Evolutionary conservation across 2,888 invertebrate genomes (phyloP).

Genomic region (Oxyteleia sp.): DNA sequence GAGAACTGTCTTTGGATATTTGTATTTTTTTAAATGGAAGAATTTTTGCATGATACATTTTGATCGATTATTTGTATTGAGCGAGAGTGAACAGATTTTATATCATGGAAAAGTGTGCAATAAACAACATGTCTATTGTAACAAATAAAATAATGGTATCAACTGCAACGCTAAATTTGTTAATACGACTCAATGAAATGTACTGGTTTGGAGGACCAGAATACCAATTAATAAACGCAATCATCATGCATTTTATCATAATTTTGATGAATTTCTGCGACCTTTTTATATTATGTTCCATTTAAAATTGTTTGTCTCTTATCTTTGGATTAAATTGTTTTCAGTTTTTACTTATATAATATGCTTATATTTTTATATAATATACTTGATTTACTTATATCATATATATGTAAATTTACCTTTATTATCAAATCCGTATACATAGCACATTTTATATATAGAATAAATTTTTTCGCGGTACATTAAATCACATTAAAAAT

Average conservation of each 20-base stretch:
- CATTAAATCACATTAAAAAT: too few relatives aligned
- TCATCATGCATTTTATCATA: conserved; percentile 81
- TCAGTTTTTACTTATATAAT: too few relatives aligned
- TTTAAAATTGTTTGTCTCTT: too few relatives aligned
- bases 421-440: too few relatives aligned
- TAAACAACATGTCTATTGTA: conserved; percentile 85
- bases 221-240: conserved; percentile 84
- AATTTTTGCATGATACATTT: conserved; percentile 76
- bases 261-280: conserved; percentile 16
- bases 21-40: conserved; percentile 81
- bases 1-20: conserved; percentile 81
- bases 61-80: conserved; percentile 83
- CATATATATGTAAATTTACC: too few relatives aligned
- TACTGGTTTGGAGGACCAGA: conserved; percentile 81
- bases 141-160: conserved; percentile 84
- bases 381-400: too few relatives aligned
- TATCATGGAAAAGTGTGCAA: conserved; percentile 85
- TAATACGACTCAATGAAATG: conserved; percentile 82
- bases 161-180: conserved; percentile 83
- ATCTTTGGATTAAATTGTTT: too few relatives aligned
- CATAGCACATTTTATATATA: too few relatives aligned
- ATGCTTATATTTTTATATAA: too few relatives aligned
- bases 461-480: too few relatives aligned
- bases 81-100: conserved; percentile 83
- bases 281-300: not conserved